Conservation (phyloP, 2,888 invertebrate genomes). For the Spicauda simplicius region DNA sequence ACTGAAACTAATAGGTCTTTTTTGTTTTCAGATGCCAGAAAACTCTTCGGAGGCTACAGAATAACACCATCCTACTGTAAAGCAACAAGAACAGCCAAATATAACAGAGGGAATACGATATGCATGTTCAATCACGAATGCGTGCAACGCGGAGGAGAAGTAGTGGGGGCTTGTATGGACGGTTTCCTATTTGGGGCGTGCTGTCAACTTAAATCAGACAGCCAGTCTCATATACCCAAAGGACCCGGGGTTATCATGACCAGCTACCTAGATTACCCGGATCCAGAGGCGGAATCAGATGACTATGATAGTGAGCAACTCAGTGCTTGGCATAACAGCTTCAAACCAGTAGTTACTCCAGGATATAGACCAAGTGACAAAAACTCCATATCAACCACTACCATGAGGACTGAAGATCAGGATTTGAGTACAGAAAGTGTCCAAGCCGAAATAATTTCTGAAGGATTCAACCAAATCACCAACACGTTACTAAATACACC, state of each 20-base stretch:
- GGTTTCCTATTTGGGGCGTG: constrained; percentile 97
- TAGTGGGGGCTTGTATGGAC: constrained; percentile 95
- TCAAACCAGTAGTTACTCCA: constrained; percentile 76
- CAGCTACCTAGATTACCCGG: constrained; percentile 76
- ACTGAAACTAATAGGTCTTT: background rate
- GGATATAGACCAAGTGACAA: constrained; percentile 70
- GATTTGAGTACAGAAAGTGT: constrained; percentile 64
- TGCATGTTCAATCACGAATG: constrained; percentile 98
- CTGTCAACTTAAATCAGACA: constrained; percentile 88
- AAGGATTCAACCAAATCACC: constrained; percentile 84
- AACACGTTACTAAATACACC: constrained; percentile 77
- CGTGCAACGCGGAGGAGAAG: constrained; percentile 90
- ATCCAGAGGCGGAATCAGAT: constrained; percentile 61
- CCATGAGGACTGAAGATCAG: constrained; percentile 54
- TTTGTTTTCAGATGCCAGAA: constrained; percentile 79
- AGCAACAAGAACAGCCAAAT: constrained; percentile 86
- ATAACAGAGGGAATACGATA: constrained; percentile 89
- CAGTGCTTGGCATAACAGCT: constrained; percentile 75
- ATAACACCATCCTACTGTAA: constrained; percentile 93
- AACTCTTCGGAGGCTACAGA: constrained; percentile 93
- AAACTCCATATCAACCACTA: constrained; percentile 47
- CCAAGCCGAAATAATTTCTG: constrained; percentile 80
- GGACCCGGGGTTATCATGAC: constrained; percentile 80
- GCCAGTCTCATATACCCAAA: constrained; percentile 78
- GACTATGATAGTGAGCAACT: constrained; percentile 73